Conservation (phyloP, 2,888 invertebrate species). For the Nomada goodeniana region DNA sequence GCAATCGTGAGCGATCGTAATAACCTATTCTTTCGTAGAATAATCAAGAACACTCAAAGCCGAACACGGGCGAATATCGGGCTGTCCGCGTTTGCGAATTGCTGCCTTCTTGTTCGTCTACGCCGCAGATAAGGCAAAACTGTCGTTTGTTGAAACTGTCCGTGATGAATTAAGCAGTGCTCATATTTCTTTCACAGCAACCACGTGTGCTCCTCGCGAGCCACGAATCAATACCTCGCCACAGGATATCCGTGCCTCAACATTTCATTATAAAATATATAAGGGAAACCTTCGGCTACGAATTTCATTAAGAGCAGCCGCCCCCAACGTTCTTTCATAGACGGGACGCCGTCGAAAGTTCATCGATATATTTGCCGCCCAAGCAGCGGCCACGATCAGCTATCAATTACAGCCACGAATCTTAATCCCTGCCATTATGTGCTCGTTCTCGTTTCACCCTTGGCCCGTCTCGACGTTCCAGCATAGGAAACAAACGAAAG, state of each 20-base stretch:
- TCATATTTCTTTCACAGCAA: not conserved
- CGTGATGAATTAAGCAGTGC: conserved; percentile 43
- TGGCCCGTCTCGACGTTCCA: conserved; percentile 41
- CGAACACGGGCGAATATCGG: conserved; percentile 12
- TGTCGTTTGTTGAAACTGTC: conserved; percentile 7
- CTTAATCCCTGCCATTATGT: conserved; percentile 35
- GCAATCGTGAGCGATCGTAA: conserved; percentile 37
- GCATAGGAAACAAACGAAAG: conserved; percentile 58
- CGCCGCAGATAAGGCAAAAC: conserved; percentile 5
- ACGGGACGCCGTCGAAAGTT: not conserved
- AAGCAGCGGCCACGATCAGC: conserved; percentile 26
- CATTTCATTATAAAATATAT: not conserved
- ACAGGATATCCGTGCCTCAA: not conserved
- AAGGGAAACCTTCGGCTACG: not conserved
- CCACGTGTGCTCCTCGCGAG: not conserved
- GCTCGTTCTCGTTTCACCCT: conserved; percentile 27
- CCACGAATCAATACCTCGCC: not conserved
- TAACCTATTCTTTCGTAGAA: conserved; percentile 50
- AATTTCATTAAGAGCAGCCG: conserved; percentile 6
- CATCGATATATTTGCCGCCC: conserved; percentile 22
- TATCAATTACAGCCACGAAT: conserved; percentile 51
- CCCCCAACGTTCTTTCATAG: not conserved
- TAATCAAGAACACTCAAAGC: conserved; percentile 17
- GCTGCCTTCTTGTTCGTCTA: not conserved
- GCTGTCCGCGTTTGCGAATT: conserved; percentile 9